These are phyloP conservation scores for Coluber constrictor DNA, from an alignment of 2,797 vertebrate genomes.

Conservation along the genomic window DNA sequence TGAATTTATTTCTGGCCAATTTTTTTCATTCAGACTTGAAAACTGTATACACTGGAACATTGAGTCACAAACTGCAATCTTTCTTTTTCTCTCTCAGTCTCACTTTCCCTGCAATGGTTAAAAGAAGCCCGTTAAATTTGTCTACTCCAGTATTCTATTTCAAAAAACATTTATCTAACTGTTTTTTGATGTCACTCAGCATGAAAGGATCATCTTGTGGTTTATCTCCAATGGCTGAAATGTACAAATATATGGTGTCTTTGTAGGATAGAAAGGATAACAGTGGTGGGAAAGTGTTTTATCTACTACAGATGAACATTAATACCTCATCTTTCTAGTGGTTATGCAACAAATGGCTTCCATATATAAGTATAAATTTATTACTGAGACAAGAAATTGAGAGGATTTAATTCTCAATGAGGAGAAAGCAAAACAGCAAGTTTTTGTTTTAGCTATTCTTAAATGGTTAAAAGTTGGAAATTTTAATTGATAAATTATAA, in stretches of 20 bases:
- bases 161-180: background rate
- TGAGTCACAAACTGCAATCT: background rate
- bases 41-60: background rate
- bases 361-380: background rate
- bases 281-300: background rate
- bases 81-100: rapidly evolving
- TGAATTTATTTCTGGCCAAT: background rate
- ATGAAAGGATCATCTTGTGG: background rate
- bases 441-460: background rate
- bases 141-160: background rate
- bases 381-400: background rate
- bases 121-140: background rate
- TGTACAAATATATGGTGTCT: background rate
- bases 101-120: background rate
- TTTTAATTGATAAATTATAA: background rate
- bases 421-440: background rate
- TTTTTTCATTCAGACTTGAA: background rate
- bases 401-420: background rate
- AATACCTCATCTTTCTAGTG: background rate
- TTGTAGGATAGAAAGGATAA: background rate
- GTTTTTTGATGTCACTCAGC: background rate
- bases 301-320: background rate
- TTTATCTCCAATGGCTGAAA: background rate
- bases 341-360: background rate
- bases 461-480: background rate